Base-by-base conservation (phyloP, 2,888 invertebrate species). In the Callyntrura guangdongensis region DNA sequence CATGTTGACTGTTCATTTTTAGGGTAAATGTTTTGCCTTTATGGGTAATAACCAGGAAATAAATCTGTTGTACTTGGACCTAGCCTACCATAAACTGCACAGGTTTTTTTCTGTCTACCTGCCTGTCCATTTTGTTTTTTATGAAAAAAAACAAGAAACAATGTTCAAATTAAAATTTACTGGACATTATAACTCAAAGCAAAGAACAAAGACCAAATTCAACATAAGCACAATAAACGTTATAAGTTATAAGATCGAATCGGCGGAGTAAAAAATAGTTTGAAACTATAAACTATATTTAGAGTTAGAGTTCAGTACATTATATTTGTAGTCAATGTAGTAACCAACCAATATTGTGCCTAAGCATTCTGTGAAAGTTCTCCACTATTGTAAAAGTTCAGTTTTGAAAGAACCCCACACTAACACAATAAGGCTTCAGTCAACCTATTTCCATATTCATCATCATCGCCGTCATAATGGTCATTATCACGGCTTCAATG, bases 401-500 rank as follows among this genome's bases (percentile, higher is more conserved):
- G 17, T 27, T 67, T 69, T 53, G 3, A 36, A 36, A 2, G 3
- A 36, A 36, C 36, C 6, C 36, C 36, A 36, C 2, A 36, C n/a
- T n/a, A n/a, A 6, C 3, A 36, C 6, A 6, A 2, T 36, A 2
- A 6, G 36, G 36, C 36, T 36, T 36, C 67, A 67, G 9, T 22
- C 12, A 3, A 17, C 59, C 59, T 12, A 20, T 77, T 77, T 77
- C 56, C 25, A 77, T 77, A 25, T 67, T 64, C 69, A 53, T 67
- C 69, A 61, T 22, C 59, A 72, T 53, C 14, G 2, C 45, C 47
- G 53, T 67, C 20, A 67, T 27, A 64, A 69, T 49, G 64, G 74
- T 89, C 89, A 89, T 89, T 89, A 89, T 85, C 82, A 85, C 79
- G 69, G 85, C 89, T 89, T 89, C 89, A 64, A 74, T 89, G 69